Evolutionary conservation across 2,888 invertebrate genomes (phyloP).

Genomic region (Athalia circularis): DNA sequence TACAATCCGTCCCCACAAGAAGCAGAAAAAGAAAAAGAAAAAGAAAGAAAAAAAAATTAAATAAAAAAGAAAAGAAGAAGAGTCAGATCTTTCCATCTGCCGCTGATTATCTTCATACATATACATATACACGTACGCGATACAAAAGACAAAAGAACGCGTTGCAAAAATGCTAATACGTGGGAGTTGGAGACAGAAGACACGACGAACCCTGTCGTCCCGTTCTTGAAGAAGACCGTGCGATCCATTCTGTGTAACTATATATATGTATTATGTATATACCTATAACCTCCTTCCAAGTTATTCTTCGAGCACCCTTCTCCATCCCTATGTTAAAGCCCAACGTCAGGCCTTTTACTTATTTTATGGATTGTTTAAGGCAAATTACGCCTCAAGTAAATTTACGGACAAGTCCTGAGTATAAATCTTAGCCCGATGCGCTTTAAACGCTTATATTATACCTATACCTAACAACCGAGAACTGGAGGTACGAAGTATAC

Average conservation of each 20-base stretch:
- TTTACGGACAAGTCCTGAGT: conserved; percentile 54
- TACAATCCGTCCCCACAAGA: conserved; percentile 43
- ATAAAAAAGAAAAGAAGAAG: neutral
- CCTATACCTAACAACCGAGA: conserved; percentile 42
- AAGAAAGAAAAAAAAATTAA: neutral
- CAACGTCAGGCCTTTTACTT: conserved; percentile 46
- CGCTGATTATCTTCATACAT: conserved; percentile 35
- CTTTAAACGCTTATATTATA: conserved; percentile 55
- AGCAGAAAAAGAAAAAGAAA: neutral
- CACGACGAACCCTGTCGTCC: neutral
- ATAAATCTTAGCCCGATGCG: conserved; percentile 56
- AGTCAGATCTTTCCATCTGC: conserved; percentile 41
- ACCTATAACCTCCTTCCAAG: neutral
- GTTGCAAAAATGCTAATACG: conserved; percentile 48
- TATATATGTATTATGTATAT: neutral
- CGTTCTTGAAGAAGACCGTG: neutral
- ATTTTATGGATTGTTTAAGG: conserved; percentile 54
- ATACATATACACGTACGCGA: neutral
- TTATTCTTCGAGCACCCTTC: neutral
- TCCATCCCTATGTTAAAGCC: conserved; percentile 25
- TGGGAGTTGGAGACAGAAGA: neutral
- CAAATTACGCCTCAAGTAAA: conserved; percentile 55
- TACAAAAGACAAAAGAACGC: conserved; percentile 39
- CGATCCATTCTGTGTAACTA: neutral
- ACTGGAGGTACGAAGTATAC: neutral